These are phyloP conservation scores for Echinarachnius parma DNA, from an alignment of 53 echinoderm and acorn worm species.

Conservation along the genomic window DNA sequence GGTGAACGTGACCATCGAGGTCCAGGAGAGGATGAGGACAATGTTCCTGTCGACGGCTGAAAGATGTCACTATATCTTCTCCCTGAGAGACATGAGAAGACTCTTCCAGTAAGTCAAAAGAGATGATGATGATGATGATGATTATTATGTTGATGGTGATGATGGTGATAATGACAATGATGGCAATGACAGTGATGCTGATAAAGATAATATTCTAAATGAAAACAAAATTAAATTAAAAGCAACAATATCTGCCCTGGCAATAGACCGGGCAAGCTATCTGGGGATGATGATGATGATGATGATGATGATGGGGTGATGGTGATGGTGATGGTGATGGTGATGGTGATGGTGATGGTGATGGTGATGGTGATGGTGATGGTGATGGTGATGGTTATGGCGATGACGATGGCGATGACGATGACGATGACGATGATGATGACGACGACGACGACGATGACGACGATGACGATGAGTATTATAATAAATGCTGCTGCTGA, in stretches of 20 bases:
- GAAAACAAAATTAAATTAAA: no score
- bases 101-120: slow-evolving; percentile 85
- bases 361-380: not conserved
- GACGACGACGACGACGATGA: not conserved
- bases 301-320: not conserved
- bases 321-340: not conserved
- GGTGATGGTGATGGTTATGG: slow-evolving; percentile 1
- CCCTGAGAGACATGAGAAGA: slow-evolving; percentile 79
- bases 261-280: no score
- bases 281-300: no score
- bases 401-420: not conserved
- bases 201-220: no score
- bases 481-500: no score
- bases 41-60: slow-evolving; percentile 95
- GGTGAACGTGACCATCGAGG: slow-evolving; percentile 91
- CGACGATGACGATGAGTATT: not conserved
- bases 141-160: not conserved
- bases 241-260: no score
- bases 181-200: not conserved
- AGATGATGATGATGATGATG: not conserved
- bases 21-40: slow-evolving; percentile 85
- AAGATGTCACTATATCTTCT: slow-evolving; percentile 92
- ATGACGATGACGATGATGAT: not conserved
- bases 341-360: not conserved
- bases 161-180: not conserved